Conservation (phyloP, 2,888 invertebrate species). For the Melieria picta region DNA sequence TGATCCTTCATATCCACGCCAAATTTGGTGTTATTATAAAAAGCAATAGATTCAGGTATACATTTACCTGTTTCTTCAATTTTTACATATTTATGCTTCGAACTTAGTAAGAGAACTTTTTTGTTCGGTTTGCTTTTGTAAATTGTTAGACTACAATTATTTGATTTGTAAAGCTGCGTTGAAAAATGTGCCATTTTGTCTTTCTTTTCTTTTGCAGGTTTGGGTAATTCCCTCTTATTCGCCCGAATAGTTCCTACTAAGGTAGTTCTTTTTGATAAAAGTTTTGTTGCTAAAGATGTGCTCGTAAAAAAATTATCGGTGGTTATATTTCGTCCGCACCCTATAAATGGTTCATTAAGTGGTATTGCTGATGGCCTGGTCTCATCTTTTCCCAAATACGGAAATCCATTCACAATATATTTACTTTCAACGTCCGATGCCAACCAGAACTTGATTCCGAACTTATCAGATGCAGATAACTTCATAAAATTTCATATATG, state of each 20-base stretch:
- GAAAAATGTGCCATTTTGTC: slow-evolving; percentile 26
- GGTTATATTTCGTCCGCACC: too few relatives aligned
- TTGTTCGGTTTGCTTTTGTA: slow-evolving; percentile 50
- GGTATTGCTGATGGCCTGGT: not conserved
- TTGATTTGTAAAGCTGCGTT: slow-evolving; percentile 33
- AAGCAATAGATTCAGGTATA: slow-evolving; percentile 46
- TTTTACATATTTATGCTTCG: slow-evolving; percentile 46
- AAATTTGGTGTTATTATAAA: slow-evolving; percentile 44
- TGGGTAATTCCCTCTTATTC: slow-evolving; percentile 33
- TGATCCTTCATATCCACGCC: slow-evolving; percentile 45
- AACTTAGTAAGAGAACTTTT: slow-evolving; percentile 46
- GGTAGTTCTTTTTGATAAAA: slow-evolving; percentile 41
- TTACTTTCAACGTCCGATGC: slow-evolving; percentile 47
- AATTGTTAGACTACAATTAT: slow-evolving; percentile 42
- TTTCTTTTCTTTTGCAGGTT: slow-evolving; percentile 43
- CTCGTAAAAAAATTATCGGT: slow-evolving; percentile 47
- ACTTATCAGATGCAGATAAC: slow-evolving; percentile 1
- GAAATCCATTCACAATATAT: slow-evolving; percentile 48
- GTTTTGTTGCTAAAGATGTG: slow-evolving; percentile 39
- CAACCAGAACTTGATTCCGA: slow-evolving; percentile 47
- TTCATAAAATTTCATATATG: too few relatives aligned
- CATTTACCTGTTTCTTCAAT: slow-evolving; percentile 41
- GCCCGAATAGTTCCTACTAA: slow-evolving; percentile 7
- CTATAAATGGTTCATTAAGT: not conserved
- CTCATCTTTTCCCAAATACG: slow-evolving; percentile 31